A percentile compares a stretch with the other conserved stretches of the same genome.
Conservation (phyloP, 2,113 vertebrate species). For the Syngnathus scovelli region DNA sequence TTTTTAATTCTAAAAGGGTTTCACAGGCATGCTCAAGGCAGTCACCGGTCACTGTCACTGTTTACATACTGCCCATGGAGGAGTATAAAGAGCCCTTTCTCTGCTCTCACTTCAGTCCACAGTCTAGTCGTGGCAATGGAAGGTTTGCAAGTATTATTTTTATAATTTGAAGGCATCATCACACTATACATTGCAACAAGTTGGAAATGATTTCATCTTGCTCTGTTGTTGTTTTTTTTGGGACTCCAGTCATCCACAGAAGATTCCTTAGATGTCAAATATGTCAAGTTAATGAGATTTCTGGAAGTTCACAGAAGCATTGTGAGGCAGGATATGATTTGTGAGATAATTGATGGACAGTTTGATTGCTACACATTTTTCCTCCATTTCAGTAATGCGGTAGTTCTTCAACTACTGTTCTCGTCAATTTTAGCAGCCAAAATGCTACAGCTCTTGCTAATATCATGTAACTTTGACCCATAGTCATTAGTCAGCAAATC, state of each 20-base stretch:
- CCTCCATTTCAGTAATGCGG: slow-evolving; percentile 5
- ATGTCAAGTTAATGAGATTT: slow-evolving; percentile 1
- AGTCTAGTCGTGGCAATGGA: slow-evolving; percentile 36
- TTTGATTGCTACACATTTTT: slow-evolving; percentile 27
- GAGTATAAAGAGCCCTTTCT: slow-evolving; percentile 71
- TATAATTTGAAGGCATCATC: slow-evolving; percentile 25
- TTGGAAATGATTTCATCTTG: background rate
- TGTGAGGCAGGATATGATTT: background rate
- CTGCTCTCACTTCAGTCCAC: slow-evolving; percentile 20
- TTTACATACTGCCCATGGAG: slow-evolving; percentile 50
- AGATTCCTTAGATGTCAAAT: background rate
- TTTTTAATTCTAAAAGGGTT: slow-evolving; percentile 17
- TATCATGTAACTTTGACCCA: slow-evolving; percentile 33
- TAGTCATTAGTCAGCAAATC: slow-evolving; percentile 29
- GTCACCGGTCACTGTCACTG: slow-evolving; percentile 55
- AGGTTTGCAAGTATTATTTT: slow-evolving; percentile 41
- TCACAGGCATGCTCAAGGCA: slow-evolving; percentile 65
- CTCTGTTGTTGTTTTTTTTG: background rate
- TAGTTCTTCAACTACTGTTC: background rate
- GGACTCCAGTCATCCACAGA: background rate
- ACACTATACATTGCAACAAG: slow-evolving; percentile 12
- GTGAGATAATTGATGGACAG: slow-evolving; percentile 20
- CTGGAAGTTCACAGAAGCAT: background rate
- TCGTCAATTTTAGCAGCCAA: too few species aligned
- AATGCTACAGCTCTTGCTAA: background rate